Percentiles rank a stretch among this genome's conserved stretches.
These are phyloP conservation scores for Desmodus rotundus DNA, from an alignment of 2,113 vertebrate genomes.

Conservation along the genomic window DNA sequence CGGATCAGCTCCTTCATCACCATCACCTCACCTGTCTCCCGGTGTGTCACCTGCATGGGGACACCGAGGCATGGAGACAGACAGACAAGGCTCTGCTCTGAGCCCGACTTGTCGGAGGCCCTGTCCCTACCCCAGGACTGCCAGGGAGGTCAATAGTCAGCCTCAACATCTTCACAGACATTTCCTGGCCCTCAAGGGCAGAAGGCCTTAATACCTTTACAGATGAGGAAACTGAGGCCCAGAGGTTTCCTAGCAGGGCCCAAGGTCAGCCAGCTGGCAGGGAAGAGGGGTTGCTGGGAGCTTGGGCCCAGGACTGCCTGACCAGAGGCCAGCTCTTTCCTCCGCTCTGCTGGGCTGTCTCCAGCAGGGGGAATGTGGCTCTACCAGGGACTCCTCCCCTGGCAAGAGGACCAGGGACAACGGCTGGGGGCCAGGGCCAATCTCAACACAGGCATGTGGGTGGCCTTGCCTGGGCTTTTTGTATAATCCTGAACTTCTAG, in stretches of 20 bases:
- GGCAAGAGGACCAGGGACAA: not conserved
- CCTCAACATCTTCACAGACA: not conserved
- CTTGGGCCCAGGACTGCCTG: not conserved
- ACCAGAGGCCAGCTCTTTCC: not conserved
- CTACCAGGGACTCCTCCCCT: not conserved
- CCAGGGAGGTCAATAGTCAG: fast-evolving
- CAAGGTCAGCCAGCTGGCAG: not conserved
- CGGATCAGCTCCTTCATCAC: constrained; percentile 99
- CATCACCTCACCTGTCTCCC: constrained; percentile 97
- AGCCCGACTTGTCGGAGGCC: fast-evolving
- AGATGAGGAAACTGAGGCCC: not conserved
- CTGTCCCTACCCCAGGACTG: not conserved
- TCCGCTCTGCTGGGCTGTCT: not conserved
- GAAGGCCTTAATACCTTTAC: not conserved
- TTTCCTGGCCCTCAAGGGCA: fast-evolving
- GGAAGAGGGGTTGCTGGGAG: not conserved
- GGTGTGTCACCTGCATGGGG: constrained; percentile 90
- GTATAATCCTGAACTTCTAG: not conserved
- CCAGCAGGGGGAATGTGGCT: not conserved
- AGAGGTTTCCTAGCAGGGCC: not conserved
- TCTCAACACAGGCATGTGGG: not conserved
- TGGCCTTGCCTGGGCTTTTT: not conserved
- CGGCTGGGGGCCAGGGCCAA: not conserved
- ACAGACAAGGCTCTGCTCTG: not conserved
- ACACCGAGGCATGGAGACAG: not conserved